These are phyloP conservation scores for Tragopan temminckii DNA, from an alignment of 2,797 vertebrate genomes.

Conservation along the genomic window DNA sequence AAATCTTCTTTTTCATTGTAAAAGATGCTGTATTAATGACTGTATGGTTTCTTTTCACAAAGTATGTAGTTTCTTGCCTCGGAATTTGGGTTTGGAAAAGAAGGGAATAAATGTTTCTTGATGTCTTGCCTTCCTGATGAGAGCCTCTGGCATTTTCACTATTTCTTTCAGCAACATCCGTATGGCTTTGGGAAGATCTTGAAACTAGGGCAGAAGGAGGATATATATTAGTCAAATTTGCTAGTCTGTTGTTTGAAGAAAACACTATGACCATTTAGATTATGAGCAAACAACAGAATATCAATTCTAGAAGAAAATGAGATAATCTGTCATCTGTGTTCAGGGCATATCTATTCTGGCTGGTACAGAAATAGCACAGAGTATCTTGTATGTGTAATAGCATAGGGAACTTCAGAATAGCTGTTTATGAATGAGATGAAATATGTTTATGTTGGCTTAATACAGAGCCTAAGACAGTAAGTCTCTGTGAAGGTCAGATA, in stretches of 20 bases:
- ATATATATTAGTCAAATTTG: not conserved
- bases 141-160: not conserved
- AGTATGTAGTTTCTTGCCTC: not conserved
- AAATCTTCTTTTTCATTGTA: not conserved
- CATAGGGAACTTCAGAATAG: not conserved
- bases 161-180: not conserved
- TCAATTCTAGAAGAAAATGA: not conserved
- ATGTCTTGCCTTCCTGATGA: not conserved
- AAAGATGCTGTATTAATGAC: not conserved
- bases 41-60: not conserved
- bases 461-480: not conserved
- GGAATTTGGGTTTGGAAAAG: not conserved
- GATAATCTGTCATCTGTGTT: not conserved
- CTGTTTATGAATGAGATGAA: not conserved
- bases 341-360: accelerated
- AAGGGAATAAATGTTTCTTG: not conserved
- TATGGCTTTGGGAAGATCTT: not conserved
- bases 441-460: not conserved
- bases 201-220: constrained; percentile 28
- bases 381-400: not conserved
- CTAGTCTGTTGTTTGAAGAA: not conserved
- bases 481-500: not conserved
- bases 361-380: not conserved
- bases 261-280: not conserved
- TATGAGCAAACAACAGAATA: not conserved